A percentile compares a stretch with the other conserved stretches of the same genome.
These are phyloP conservation scores for Parochlus steinenii DNA, from an alignment of 2,888 invertebrate genomes.

Conservation along the genomic window DNA sequence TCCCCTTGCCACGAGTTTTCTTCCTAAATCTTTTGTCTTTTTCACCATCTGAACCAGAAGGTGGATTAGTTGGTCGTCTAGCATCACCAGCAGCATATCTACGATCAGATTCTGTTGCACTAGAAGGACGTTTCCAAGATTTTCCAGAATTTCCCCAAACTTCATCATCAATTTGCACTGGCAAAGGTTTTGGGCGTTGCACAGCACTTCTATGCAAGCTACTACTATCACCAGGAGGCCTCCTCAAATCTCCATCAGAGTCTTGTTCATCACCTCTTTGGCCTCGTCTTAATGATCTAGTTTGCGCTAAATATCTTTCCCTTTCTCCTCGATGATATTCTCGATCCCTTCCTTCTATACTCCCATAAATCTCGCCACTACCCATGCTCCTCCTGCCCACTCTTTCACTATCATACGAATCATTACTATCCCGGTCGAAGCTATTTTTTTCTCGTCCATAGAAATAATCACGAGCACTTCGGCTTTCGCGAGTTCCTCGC, in stretches of 20 bases:
- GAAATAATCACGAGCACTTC: slow-evolving; percentile 23
- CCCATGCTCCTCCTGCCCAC: slow-evolving; percentile 28
- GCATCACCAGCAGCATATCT: slow-evolving; percentile 23
- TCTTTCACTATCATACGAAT: slow-evolving; percentile 27
- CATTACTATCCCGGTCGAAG: slow-evolving; percentile 29
- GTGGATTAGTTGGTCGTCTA: slow-evolving; percentile 20
- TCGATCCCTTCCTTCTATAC: slow-evolving; percentile 28
- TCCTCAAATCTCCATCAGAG: slow-evolving; percentile 29
- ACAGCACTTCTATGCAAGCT: slow-evolving; percentile 24
- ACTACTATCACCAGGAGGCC: slow-evolving; percentile 19
- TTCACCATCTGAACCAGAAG: slow-evolving; percentile 37
- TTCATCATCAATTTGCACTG: slow-evolving; percentile 1
- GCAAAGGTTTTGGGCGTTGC: background rate
- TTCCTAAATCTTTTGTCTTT: slow-evolving; percentile 33
- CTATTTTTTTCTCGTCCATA: slow-evolving; percentile 29
- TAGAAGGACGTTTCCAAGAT: slow-evolving; percentile 38
- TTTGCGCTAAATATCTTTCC: slow-evolving; percentile 25
- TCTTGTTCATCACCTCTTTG: slow-evolving; percentile 23
- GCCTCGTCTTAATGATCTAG: slow-evolving; percentile 25
- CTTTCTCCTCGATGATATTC: slow-evolving; percentile 30
- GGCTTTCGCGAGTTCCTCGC: slow-evolving; percentile 14
- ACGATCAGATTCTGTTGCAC: slow-evolving; percentile 39
- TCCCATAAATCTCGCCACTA: slow-evolving; percentile 29
- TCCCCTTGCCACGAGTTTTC: slow-evolving; percentile 31
- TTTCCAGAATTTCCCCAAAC: slow-evolving; percentile 24